phyloP scores from a whole-genome alignment of 2,113 vertebrate species.

The Phalacrocorax aristotelis region DNA sequence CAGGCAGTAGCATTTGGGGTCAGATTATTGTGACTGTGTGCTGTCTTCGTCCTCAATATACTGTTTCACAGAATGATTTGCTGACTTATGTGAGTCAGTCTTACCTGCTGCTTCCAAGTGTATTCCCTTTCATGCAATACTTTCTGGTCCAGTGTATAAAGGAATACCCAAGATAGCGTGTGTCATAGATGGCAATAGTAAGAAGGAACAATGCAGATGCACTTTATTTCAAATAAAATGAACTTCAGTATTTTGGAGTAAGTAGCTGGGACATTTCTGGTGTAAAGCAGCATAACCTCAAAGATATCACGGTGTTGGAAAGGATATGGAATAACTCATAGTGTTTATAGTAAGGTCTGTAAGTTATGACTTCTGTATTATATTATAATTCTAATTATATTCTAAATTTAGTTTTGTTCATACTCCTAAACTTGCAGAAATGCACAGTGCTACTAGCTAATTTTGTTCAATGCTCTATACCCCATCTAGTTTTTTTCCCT shows the following conservation, averaged over 20 bases:
- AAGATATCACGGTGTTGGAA: neutral
- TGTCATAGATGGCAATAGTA: neutral
- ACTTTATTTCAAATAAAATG: neutral
- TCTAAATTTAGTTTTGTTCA: neutral
- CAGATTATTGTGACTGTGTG: neutral
- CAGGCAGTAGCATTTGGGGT: neutral
- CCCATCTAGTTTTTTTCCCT: neutral
- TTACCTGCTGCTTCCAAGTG: neutral
- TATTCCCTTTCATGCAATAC: neutral
- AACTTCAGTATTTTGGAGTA: neutral
- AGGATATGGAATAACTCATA: neutral
- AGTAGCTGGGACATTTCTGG: rapidly evolving
- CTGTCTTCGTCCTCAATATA: neutral
- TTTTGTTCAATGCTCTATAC: neutral
- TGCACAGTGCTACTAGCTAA: neutral
- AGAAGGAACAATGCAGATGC: neutral
- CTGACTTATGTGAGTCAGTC: neutral
- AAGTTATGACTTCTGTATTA: neutral
- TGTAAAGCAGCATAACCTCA: neutral
- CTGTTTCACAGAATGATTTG: neutral
- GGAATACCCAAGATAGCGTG: neutral
- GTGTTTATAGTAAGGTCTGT: neutral
- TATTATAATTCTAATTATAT: neutral
- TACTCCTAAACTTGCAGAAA: neutral
- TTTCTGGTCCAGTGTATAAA: neutral